phyloP scores from a whole-genome alignment of 1,140 invertebrate species.

The Ganaspis sp. region DNA sequence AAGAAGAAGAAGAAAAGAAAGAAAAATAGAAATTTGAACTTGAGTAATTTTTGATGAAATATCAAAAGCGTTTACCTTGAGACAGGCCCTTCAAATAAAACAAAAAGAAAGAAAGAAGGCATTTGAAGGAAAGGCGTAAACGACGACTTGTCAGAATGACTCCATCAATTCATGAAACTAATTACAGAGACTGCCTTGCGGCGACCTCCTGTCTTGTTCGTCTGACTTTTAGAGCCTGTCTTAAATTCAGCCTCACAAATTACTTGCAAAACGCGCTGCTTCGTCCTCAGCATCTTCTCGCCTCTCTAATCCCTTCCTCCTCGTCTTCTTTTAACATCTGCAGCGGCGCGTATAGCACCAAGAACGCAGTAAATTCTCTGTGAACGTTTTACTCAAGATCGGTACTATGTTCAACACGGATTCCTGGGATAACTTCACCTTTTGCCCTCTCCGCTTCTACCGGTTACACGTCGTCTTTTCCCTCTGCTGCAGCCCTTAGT shows the following conservation, averaged over 20 bases:
- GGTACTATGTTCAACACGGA: conserved; percentile 47
- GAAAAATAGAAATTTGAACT: too few species aligned
- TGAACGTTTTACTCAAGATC: conserved; percentile 43
- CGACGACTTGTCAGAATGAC: conserved; percentile 14
- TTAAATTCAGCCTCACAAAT: conserved; percentile 43
- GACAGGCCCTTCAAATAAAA: too few species aligned
- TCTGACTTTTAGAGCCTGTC: conserved; percentile 37
- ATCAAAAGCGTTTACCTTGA: too few species aligned
- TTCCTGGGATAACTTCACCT: conserved; percentile 48
- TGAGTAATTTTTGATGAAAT: too few species aligned
- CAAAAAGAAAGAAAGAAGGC: too few species aligned
- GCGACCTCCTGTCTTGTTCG: conserved; percentile 27
- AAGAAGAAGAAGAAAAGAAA: too few species aligned
- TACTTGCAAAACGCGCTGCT: conserved; percentile 38
- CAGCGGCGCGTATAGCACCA: conserved; percentile 1
- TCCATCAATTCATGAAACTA: conserved; percentile 41
- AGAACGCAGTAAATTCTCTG: conserved; percentile 44
- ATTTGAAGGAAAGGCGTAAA: background rate
- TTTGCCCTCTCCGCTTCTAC: conserved; percentile 20
- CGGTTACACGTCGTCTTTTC: conserved; percentile 27
- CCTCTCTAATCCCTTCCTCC: background rate
- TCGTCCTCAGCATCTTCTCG: conserved; percentile 1
- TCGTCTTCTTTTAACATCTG: background rate
- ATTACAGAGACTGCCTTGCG: conserved; percentile 34
- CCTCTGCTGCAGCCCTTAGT: background rate